phyloP scores from a whole-genome alignment of 2,113 vertebrate species.

The Macrotus californicus region DNA sequence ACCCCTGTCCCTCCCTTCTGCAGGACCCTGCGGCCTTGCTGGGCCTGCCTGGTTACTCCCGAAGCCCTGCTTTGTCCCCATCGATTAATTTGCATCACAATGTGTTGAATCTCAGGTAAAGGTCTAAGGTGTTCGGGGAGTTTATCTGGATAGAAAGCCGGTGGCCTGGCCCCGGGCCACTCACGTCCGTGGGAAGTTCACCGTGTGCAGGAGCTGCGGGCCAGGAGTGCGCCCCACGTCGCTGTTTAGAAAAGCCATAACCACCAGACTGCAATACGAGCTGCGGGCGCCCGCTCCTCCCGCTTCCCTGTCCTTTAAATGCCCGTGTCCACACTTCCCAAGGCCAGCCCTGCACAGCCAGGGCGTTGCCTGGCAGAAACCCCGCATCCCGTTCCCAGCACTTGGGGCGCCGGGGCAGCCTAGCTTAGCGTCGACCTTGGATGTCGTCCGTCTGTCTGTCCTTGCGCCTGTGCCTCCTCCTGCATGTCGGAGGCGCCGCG shows the following conservation, averaged over 20 bases:
- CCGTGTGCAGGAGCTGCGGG: constrained; percentile 60
- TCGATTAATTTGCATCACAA: constrained; percentile 45
- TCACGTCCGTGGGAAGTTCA: constrained; percentile 52
- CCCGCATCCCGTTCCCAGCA: constrained; percentile 79
- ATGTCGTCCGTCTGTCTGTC: constrained; percentile 83
- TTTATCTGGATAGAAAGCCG: constrained; percentile 60
- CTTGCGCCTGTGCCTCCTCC: constrained; percentile 84
- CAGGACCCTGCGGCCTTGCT: neutral
- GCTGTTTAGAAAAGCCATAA: constrained; percentile 87
- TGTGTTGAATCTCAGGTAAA: constrained; percentile 85
- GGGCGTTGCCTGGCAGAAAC: constrained; percentile 79
- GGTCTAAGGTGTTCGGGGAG: constrained; percentile 63
- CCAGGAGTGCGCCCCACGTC: constrained; percentile 65
- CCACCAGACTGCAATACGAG: constrained; percentile 82
- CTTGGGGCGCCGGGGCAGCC: constrained; percentile 79
- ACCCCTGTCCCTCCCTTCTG: neutral
- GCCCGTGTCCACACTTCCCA: constrained; percentile 75
- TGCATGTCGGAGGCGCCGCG: constrained; percentile 90
- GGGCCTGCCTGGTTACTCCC: neutral
- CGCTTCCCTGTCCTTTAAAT: constrained; percentile 51
- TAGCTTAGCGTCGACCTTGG: constrained; percentile 77
- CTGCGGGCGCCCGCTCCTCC: neutral
- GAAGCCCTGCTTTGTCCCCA: neutral
- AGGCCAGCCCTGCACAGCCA: constrained; percentile 75
- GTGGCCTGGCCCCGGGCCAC: constrained; percentile 36